phyloP scores from a whole-genome alignment of 2,888 invertebrate genomes.

The Amblyjoppa fuscipennis region DNA sequence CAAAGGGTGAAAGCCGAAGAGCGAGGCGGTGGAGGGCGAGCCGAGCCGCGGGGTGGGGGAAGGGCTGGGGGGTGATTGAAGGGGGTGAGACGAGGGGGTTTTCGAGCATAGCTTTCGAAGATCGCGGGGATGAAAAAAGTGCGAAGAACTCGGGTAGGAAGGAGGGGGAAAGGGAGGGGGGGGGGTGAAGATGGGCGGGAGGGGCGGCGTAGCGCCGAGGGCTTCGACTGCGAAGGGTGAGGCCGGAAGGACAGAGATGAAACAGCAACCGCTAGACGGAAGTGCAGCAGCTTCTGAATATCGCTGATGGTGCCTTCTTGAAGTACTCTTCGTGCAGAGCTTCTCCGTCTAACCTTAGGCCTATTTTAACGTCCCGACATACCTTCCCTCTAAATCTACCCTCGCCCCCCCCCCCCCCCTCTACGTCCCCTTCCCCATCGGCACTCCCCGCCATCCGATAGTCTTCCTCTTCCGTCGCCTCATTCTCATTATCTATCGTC shows the following conservation, averaged over 20 bases:
- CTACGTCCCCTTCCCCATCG: too few species aligned
- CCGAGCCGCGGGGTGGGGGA: constrained; percentile 10
- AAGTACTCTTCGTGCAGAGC: constrained; percentile 75
- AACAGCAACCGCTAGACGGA: constrained; percentile 60
- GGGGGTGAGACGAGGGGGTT: constrained; percentile 12
- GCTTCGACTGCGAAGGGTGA: constrained; percentile 33
- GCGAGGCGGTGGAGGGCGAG: not conserved
- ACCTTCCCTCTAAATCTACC: too few species aligned
- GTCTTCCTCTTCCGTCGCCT: constrained; percentile 22
- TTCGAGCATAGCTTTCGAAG: not conserved
- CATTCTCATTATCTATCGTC: constrained; percentile 36
- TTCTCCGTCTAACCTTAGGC: constrained; percentile 75
- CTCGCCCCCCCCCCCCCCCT: too few species aligned
- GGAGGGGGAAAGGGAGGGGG: constrained; percentile 1
- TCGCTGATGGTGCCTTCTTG: constrained; percentile 80
- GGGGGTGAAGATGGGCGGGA: not conserved
- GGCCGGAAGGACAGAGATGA: constrained; percentile 34
- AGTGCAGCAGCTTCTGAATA: constrained; percentile 77
- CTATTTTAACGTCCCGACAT: constrained; percentile 31
- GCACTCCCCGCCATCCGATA: constrained; percentile 7
- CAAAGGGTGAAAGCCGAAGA: constrained; percentile 56
- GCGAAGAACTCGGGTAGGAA: constrained; percentile 1
- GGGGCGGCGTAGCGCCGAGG: constrained; percentile 16
- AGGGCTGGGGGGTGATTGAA: constrained; percentile 54
- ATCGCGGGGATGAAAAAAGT: constrained; percentile 29